Conservation (phyloP, 2,797 vertebrate species). For the Anguilla marmorata region DNA sequence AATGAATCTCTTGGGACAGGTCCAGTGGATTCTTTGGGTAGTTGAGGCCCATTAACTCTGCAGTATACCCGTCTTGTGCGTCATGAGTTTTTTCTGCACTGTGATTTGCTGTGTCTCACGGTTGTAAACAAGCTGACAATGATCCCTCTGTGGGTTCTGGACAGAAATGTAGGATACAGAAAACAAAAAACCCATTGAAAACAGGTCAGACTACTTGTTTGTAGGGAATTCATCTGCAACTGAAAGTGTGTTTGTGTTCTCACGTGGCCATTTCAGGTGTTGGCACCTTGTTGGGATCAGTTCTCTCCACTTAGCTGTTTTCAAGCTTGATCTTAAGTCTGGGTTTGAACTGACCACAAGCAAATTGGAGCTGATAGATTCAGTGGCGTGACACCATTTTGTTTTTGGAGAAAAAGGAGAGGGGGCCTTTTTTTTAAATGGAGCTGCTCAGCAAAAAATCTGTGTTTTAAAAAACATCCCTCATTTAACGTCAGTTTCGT, state of each 20-base stretch:
- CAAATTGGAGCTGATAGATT: neutral
- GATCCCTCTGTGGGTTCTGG: neutral
- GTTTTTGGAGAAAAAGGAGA: neutral
- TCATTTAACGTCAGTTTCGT: neutral
- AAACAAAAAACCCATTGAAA: neutral
- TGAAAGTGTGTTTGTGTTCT: neutral
- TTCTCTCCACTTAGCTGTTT: neutral
- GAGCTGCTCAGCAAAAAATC: neutral
- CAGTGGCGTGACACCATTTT: neutral
- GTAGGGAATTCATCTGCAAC: neutral
- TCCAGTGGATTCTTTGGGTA: neutral
- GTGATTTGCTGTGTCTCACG: neutral
- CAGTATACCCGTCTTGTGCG: neutral
- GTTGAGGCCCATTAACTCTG: neutral
- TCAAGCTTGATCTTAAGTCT: neutral
- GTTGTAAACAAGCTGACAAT: constrained; percentile 12
- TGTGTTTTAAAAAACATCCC: neutral
- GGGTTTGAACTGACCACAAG: neutral
- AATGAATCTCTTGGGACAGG: neutral
- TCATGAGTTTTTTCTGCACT: neutral
- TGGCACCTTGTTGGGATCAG: neutral
- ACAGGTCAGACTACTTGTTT: neutral
- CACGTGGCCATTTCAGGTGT: neutral
- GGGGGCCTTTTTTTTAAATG: neutral
- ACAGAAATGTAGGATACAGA: neutral